Conservation (phyloP, 2,113 vertebrate species). For the Eptesicus fuscus region DNA sequence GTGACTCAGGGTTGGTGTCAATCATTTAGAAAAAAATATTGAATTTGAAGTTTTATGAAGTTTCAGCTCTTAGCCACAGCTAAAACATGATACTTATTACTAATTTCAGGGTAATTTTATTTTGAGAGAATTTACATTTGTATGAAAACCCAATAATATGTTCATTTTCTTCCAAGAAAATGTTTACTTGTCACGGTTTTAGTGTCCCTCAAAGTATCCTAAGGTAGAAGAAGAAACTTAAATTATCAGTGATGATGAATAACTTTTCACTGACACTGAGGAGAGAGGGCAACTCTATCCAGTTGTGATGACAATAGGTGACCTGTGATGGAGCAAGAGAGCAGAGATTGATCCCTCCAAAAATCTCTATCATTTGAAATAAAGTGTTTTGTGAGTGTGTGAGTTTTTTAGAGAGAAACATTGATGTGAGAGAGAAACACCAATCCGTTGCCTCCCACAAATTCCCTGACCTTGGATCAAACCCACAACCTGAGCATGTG, state of each 20-base stretch:
- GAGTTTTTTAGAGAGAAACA: background rate
- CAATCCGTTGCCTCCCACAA: background rate
- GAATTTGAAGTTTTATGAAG: slow-evolving; percentile 18
- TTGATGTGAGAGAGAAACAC: background rate
- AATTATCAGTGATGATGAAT: no score
- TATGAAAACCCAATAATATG: background rate
- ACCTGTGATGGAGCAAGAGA: background rate
- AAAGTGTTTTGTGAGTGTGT: background rate
- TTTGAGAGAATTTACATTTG: background rate
- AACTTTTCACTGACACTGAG: background rate
- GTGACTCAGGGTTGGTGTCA: background rate
- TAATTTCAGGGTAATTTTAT: background rate
- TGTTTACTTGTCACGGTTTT: background rate
- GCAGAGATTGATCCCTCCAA: background rate
- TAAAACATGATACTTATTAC: background rate
- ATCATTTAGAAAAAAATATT: slow-evolving; percentile 18
- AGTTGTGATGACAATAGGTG: fast-evolving
- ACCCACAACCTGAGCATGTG: background rate
- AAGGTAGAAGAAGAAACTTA: background rate
- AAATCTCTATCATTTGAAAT: background rate
- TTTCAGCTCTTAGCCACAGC: background rate
- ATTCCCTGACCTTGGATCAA: no score
- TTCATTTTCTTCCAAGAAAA: background rate
- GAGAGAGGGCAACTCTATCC: background rate
- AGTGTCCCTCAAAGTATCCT: background rate